Evolutionary conservation across 1,140 invertebrate genomes (phyloP).

Genomic region (Vanessa tameamea): DNA sequence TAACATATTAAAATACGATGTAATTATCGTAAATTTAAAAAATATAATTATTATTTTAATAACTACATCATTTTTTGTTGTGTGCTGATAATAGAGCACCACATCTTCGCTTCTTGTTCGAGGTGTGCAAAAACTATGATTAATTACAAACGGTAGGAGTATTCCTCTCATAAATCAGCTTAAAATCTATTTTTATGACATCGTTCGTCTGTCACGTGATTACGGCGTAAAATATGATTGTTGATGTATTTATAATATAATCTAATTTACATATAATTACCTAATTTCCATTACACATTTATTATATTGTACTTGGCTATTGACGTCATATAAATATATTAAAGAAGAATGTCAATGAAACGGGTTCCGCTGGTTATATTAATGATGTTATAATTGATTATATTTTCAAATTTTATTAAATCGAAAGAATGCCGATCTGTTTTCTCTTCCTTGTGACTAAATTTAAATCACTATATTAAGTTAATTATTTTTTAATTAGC

Average conservation of each 20-base stretch:
- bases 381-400: conserved; percentile 2
- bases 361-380: conserved; percentile 12
- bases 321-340: conserved; percentile 36
- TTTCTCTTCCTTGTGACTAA: neutral
- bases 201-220: neutral
- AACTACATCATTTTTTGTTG: no score
- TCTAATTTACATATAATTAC: conserved; percentile 21
- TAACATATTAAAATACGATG: no score
- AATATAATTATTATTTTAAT: no score
- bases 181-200: neutral
- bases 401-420: neutral
- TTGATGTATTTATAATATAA: neutral
- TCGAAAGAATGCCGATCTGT: neutral
- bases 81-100: no score
- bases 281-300: conserved; percentile 6
- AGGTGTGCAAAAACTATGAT: no score
- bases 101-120: no score
- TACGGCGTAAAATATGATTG: neutral
- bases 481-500: no score
- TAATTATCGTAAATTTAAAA: no score
- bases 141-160: no score
- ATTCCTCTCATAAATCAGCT: no score
- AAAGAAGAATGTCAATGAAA: conserved; percentile 18
- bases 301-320: conserved; percentile 21
- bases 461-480: no score